These are phyloP conservation scores for Picus viridis DNA, from an alignment of 2,797 vertebrate genomes.

Conservation along the genomic window DNA sequence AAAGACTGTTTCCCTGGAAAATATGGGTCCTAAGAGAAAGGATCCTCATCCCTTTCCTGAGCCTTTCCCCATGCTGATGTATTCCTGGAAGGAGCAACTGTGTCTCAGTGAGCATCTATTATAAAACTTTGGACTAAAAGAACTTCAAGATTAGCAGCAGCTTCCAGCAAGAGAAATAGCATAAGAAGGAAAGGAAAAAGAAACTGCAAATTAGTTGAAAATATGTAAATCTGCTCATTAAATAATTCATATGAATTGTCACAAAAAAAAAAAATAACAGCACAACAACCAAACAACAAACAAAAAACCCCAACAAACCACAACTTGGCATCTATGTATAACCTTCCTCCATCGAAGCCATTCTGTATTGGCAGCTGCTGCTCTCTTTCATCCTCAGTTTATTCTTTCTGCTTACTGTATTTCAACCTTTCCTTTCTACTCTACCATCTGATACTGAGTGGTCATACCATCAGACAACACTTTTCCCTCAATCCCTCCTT, in stretches of 20 bases:
- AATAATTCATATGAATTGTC: slow-evolving; percentile 41
- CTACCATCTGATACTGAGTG: neutral
- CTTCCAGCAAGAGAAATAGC: neutral
- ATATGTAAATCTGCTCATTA: slow-evolving; percentile 31
- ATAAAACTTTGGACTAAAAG: neutral
- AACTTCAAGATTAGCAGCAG: neutral
- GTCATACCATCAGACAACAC: neutral
- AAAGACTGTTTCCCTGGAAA: neutral
- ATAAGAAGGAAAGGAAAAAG: neutral
- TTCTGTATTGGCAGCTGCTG: fast-evolving
- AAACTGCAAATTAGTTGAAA: slow-evolving; percentile 45
- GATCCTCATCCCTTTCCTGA: neutral
- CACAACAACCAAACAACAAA: too few species aligned
- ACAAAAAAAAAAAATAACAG: neutral
- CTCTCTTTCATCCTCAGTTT: neutral
- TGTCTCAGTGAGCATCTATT: neutral
- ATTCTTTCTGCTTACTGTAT: neutral
- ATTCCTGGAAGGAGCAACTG: neutral
- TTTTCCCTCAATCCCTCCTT: neutral
- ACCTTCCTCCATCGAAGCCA: slow-evolving; percentile 34
- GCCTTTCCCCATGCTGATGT: neutral
- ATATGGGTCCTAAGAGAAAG: neutral
- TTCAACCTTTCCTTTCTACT: neutral
- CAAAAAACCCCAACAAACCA: neutral
- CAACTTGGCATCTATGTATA: neutral